Base-by-base conservation (phyloP, 1,140 invertebrate species). In the Heliconius congener region DNA sequence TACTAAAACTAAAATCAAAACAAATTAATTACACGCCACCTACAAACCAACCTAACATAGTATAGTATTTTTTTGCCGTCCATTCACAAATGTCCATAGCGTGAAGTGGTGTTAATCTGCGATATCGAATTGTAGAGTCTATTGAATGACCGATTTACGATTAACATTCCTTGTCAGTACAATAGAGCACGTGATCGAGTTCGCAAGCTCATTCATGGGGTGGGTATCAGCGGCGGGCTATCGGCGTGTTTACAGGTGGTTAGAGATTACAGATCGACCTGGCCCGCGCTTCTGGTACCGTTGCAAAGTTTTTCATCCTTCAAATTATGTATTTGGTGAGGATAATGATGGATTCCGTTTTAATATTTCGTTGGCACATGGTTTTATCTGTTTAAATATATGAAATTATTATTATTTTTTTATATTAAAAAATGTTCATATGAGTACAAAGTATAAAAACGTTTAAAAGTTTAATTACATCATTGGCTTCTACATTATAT, bases 111-210 rank as follows among this genome's bases (percentile, higher is more conserved):
- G 85, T 86, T 90, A 88, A 87, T 87, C 82, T 81, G 87, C 86
- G 85, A 87, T 88, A 86, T 87, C 86, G 85, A 88, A 89, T 88
- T 86, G 78, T 82, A 82, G 83, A 81, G 83, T 83, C 85, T 86
- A 90, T 93, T 86, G 87, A 89, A 89, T 87, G 87, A 88, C 87
- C 86, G 87, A 91, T 91, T 91, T 88, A 83, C 84, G 85, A 92
- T 91, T 91, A 90, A 86, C 87, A 86, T 86, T 87, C 85, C 87
- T 89, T 89, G 85, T 86, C 80, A 87, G 86, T 87, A 91, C 88
- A 91, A 90, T 92, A 90, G 87, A 84, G 85, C 88, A 91, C 91
- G 90, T 91, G 89, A 89, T 85, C 80, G 85, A 74, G 82, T 79
- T 83, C 77, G 83, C 85, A 84, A 85, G 86, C 88, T 88, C 88